phyloP scores from a whole-genome alignment of 2,888 invertebrate genomes.

The Monopis laevigella region DNA sequence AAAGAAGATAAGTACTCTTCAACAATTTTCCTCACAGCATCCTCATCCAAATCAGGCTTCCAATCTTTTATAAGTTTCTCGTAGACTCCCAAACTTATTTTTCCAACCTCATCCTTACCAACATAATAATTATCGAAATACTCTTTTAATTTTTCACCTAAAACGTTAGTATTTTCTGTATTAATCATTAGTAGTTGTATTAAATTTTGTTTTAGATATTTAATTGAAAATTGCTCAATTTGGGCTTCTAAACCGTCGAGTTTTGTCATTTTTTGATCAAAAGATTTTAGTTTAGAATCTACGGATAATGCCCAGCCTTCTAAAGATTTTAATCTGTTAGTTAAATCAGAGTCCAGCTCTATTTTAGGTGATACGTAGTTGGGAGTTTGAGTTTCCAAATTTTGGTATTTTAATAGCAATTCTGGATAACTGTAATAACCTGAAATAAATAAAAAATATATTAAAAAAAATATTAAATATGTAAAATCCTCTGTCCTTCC shows the following conservation, averaged over 20 bases:
- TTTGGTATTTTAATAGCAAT: too few relatives aligned
- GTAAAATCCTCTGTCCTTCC: constrained; percentile 55
- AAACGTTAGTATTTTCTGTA: constrained; percentile 33
- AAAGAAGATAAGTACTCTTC: constrained; percentile 49
- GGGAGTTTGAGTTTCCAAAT: constrained; percentile 23
- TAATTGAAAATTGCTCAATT: constrained; percentile 63
- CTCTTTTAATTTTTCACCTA: constrained; percentile 61
- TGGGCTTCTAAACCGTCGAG: constrained; percentile 50
- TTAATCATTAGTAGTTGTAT: constrained; percentile 60
- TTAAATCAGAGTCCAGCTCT: constrained; percentile 35
- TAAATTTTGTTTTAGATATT: constrained; percentile 62
- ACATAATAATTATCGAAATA: constrained; percentile 70
- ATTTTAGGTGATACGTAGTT: constrained; percentile 29
- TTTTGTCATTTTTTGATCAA: constrained; percentile 62
- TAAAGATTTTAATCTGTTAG: constrained; percentile 44
- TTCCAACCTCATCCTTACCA: constrained; percentile 70
- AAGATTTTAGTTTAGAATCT: constrained; percentile 59
- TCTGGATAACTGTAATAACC: constrained; percentile 35
- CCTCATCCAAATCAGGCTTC: constrained; percentile 63
- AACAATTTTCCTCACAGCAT: constrained; percentile 52
- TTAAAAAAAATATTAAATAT: constrained; percentile 18
- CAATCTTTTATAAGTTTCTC: constrained; percentile 41
- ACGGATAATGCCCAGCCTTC: constrained; percentile 60
- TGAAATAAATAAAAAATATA: constrained; percentile 30
- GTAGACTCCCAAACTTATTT: constrained; percentile 43